Evolutionary conservation across 2,797 vertebrate species (phyloP).

Genomic region (Sciaenops ocellatus): DNA sequence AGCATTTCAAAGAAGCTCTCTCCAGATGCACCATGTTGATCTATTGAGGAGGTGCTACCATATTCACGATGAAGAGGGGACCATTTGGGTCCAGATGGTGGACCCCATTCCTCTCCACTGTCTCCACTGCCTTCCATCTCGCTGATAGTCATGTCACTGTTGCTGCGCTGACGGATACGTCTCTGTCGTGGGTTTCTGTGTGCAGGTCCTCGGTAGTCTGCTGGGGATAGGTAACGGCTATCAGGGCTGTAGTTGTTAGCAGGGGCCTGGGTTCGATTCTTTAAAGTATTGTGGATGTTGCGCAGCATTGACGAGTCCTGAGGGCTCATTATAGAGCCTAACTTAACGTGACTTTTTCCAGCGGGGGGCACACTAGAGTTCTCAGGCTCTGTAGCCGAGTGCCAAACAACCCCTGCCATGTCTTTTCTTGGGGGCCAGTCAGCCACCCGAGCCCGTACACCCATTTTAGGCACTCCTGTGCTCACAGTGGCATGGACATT

Average conservation of each 20-base stretch:
- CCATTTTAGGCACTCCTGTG: conserved; percentile 97
- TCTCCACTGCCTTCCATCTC: conserved; percentile 96
- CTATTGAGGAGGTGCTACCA: conserved; percentile 97
- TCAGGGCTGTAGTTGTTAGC: conserved; percentile 85
- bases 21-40: conserved; percentile 92
- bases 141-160: conserved; percentile 96
- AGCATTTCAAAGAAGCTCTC: conserved; percentile 96
- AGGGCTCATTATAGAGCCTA: conserved; percentile 89
- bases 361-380: conserved; percentile 64
- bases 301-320: conserved; percentile 95
- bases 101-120: conserved; percentile 94
- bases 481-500: conserved; percentile 88
- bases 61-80: conserved; percentile 95
- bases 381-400: conserved; percentile 69
- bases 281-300: conserved; percentile 94
- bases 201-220: conserved; percentile 89
- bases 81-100: conserved; percentile 88
- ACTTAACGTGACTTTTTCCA: conserved; percentile 91
- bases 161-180: conserved; percentile 94
- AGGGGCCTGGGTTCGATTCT: conserved; percentile 88
- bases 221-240: conserved; percentile 89
- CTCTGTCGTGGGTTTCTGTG: conserved; percentile 89
- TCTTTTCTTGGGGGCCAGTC: conserved; percentile 98
- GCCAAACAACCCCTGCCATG: conserved; percentile 71
- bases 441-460: conserved; percentile 95